Percentiles rank a stretch among this genome's conserved stretches.
Conservation (phyloP, 2,797 vertebrate species). For the Dryobates pubescens region DNA sequence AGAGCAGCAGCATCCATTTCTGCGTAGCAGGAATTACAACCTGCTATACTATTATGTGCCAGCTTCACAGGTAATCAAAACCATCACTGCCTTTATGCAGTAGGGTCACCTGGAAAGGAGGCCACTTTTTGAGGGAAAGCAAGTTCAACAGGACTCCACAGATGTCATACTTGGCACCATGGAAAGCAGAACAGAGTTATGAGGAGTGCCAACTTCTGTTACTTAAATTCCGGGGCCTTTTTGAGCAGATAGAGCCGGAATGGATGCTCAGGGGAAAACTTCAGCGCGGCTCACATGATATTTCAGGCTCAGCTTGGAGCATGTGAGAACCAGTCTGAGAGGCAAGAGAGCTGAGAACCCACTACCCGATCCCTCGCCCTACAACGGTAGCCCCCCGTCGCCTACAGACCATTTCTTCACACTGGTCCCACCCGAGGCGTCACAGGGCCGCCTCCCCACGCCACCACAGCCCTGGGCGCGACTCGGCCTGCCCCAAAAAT, state of each 20-base stretch:
- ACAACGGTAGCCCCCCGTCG: fast-evolving
- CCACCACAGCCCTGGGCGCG: too few relatives aligned
- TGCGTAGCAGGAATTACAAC: neutral
- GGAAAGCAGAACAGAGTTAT: fast-evolving
- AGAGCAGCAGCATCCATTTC: neutral
- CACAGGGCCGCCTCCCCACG: neutral
- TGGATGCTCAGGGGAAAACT: neutral
- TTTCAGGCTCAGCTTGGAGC: neutral
- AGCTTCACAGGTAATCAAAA: neutral
- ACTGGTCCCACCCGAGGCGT: fast-evolving
- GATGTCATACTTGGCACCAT: fast-evolving
- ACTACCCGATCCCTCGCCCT: fast-evolving
- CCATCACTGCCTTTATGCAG: fast-evolving
- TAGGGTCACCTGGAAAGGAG: fast-evolving
- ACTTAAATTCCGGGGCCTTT: neutral
- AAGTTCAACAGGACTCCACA: neutral
- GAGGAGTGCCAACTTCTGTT: fast-evolving
- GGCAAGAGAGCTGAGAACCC: too few relatives aligned
- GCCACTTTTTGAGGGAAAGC: fast-evolving
- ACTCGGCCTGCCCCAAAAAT: too few relatives aligned
- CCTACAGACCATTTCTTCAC: neutral
- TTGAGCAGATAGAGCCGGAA: neutral
- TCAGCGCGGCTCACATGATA: neutral
- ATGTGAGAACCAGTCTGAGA: fast-evolving
- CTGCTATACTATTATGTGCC: too few relatives aligned